These are phyloP conservation scores for Scaptomyza graminum DNA, from an alignment of 1,140 invertebrate genomes.

Conservation along the genomic window DNA sequence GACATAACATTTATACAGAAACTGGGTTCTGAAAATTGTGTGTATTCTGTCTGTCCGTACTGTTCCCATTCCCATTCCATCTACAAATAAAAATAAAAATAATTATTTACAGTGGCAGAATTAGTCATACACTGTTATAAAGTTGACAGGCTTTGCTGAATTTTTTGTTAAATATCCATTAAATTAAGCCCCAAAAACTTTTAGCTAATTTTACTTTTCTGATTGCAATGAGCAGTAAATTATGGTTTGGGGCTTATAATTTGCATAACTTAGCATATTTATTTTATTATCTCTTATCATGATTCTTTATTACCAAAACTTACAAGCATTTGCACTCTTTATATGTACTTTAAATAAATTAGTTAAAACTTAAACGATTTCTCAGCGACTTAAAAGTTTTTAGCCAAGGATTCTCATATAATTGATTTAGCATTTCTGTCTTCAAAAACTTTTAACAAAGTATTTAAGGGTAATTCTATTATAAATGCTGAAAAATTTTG, in stretches of 20 bases:
- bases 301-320: too few relatives aligned
- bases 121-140: neutral
- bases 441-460: too few relatives aligned
- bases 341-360: too few relatives aligned
- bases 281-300: too few relatives aligned
- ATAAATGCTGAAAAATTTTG: neutral
- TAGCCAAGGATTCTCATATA: neutral
- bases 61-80: neutral
- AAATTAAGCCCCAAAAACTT: neutral
- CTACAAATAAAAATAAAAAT: neutral
- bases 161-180: conserved; percentile 1
- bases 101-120: neutral
- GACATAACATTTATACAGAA: conserved; percentile 49
- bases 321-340: too few relatives aligned
- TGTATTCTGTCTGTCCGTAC: conserved; percentile 10
- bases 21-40: conserved; percentile 21
- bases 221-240: neutral
- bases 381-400: neutral
- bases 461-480: too few relatives aligned
- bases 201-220: neutral
- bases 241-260: too few relatives aligned
- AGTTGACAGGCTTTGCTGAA: neutral
- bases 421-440: neutral
- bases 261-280: too few relatives aligned
- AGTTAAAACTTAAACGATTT: too few relatives aligned